Evolutionary conservation across 2,888 invertebrate genomes (phyloP).

Genomic region (Agrotis exclamationis): DNA sequence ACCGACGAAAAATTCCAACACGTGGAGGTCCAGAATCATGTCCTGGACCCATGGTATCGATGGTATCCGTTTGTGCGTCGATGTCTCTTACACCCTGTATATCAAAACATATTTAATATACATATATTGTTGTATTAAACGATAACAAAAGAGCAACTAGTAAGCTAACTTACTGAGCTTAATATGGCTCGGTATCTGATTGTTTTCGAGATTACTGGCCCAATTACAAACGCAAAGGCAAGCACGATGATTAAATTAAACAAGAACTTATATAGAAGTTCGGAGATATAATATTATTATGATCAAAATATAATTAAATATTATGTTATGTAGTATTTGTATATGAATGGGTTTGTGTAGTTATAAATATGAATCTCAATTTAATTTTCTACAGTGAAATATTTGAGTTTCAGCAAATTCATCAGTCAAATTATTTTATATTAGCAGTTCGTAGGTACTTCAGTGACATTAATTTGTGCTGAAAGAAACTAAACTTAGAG

Average conservation of each 20-base stretch:
- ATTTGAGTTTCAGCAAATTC: background rate
- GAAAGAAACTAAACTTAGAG: too few relatives aligned
- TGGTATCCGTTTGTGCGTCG: too few relatives aligned
- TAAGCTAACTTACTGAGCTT: slow-evolving; percentile 34
- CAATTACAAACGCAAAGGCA: slow-evolving; percentile 39
- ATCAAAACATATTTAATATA: background rate
- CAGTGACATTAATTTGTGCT: too few relatives aligned
- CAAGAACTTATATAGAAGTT: slow-evolving; percentile 13
- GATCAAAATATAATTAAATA: background rate
- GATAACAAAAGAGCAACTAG: slow-evolving; percentile 10
- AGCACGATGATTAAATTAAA: slow-evolving; percentile 41
- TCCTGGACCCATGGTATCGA: too few relatives aligned
- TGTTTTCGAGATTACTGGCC: slow-evolving; percentile 45
- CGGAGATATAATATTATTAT: slow-evolving; percentile 8
- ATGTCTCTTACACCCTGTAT: too few relatives aligned
- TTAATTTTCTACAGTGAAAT: background rate
- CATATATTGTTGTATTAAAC: background rate
- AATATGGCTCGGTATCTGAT: slow-evolving; percentile 54
- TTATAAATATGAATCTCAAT: too few relatives aligned
- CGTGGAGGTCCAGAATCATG: too few relatives aligned
- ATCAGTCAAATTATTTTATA: too few relatives aligned
- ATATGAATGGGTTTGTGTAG: background rate
- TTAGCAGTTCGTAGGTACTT: too few relatives aligned
- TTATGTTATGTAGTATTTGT: background rate
- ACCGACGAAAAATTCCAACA: too few relatives aligned